Evolutionary conservation across 2,888 invertebrate species (phyloP), one percentile per base, ranked within the genome.

Genomic region (Urechis unicinctus): DNA sequence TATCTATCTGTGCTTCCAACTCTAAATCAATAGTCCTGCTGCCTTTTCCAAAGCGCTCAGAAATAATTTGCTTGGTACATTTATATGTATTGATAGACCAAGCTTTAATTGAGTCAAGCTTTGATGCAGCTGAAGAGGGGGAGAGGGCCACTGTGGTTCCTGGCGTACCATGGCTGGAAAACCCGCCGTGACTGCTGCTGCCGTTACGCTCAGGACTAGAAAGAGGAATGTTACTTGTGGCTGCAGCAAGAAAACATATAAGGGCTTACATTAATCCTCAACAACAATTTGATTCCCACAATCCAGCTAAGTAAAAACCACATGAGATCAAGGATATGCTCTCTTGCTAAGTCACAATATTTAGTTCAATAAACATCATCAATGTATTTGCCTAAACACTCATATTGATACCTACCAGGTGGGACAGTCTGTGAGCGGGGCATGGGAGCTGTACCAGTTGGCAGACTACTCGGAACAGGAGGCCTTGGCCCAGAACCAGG

Each of bases 61-160:
- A 89, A 80, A 98, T 87, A 58, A 95, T 84, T 78, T 98, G 97
- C 70, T 91, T 89, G 4, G 97, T 97, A 77, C 96, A 97, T 80
- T 96, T 97, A 79, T 94, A 97, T 0, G 96, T 96, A 59, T 94
- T 94, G 73, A 97, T 90, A 61, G 95, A 91, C 97, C 97, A 98
- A 75, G 89, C 92, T 76, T 89, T 91, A 61, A 97, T 82, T 56
- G 88, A 86, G 77, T 96, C 96, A 72, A 97, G 63, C 62, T 74
- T 75, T 53, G 71, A 70, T 36, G 66, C 28, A 21, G 41, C 25
- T 22, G 2, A 22, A n/a, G 31, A 31, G n/a, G 48, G 53, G 5
- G 48, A 47, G 25, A 43, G 28, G 28, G 17, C 9, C 21, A 2
- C 21, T 13, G 17, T 9, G 45, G 9, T 9, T 45, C 17, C 9